Evolutionary conservation across 2,888 invertebrate species (phyloP), one percentile per base, ranked within the genome.

Genomic region (Apocheima hispidaria): DNA sequence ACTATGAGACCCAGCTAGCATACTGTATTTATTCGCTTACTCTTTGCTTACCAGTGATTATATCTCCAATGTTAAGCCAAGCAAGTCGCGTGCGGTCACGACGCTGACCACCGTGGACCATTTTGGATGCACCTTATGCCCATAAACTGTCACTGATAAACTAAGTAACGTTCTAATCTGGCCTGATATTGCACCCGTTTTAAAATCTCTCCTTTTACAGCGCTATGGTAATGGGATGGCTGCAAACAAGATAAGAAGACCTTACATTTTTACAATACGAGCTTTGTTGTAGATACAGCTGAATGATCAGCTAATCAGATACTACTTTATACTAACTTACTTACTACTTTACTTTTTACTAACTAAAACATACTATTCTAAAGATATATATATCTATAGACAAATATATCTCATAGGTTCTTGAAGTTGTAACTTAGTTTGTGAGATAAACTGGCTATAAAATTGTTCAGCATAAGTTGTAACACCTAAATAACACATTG

Each of bases 81-180:
- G 40, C 50, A 26, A 55, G 51, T 55, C 44, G 55, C 21, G 61
- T 69, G 69, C 66, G 79, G 82, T 88, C 88, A 88, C 88, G 88
- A 87, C 65, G 78, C 77, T 79, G 84, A 81, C 84, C 86, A 79
- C 72, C 68, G 71, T 71, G 71, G 70, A 79, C 86, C 79, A 73
- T 83, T 83, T 87, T 84, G 79, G 84, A 83, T 82, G 79, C 78
- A 74, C 79, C 79, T 53, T 72, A 75, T 76, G 79, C 76, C 79
- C 77, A 78, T 81, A 79, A 79, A 75, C 79, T 80, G 83, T 82
- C 79, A 75, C 79, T 83, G 87, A 87, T 87, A 86, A 83, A 83
- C 85, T 83, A 80, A 87, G 83, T 77, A 72, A 77, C 82, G 81
- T 88, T 82, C 79, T 82, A 85, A 87, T 86, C 77, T 74, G 66